Base-by-base conservation (phyloP, 2,797 vertebrate species). In the Trichosurus vulpecula region DNA sequence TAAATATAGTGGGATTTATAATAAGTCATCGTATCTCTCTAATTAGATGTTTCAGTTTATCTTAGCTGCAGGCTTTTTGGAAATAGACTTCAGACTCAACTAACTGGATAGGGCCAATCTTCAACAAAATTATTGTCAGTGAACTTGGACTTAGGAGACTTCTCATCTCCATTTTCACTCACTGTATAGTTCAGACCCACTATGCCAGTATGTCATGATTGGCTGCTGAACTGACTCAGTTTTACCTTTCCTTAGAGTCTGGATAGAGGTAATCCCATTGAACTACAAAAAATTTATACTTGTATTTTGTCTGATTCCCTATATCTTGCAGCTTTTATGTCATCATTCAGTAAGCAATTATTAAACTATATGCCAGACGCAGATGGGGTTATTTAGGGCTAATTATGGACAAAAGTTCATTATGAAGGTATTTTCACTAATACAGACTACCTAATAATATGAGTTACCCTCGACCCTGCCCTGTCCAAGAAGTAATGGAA, bases 81-180 rank as follows among this genome's bases (percentile, higher is more conserved):
- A 53, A 94, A 96, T 27, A 53, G 91, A 93, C 52, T 61, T 94
- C 51, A 92, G 51, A 96, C 91, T 12, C 92, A 92, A 93, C 87
- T 54, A 54, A 94, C 51, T 87, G 91, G 25, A 61, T 16, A 55
- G 92, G 47, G 51, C 1, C 11, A n/a, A 81, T 47, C 74, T 10
- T 74, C 89, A 6, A 89, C 27, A 66, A 54, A 90, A 54, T 25
- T 52, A 10, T 53, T 47, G 57, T 19, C 14, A 93, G 19, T 89
- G 81, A 94, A 92, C 92, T 92, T 52, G 92, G 93, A 92, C 3
- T 55, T 55, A 55, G 94, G 54, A 90, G 19, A 6, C 58, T 4
- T 90, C 41, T 90, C n/a, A 54, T 8, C 14, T 57, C 4, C 52
- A 52, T 91, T 57, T 90, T 41, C 47, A 27, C 6, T 61, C 27